phyloP scores from a whole-genome alignment of 2,113 vertebrate genomes.

The Anseranas semipalmata region DNA sequence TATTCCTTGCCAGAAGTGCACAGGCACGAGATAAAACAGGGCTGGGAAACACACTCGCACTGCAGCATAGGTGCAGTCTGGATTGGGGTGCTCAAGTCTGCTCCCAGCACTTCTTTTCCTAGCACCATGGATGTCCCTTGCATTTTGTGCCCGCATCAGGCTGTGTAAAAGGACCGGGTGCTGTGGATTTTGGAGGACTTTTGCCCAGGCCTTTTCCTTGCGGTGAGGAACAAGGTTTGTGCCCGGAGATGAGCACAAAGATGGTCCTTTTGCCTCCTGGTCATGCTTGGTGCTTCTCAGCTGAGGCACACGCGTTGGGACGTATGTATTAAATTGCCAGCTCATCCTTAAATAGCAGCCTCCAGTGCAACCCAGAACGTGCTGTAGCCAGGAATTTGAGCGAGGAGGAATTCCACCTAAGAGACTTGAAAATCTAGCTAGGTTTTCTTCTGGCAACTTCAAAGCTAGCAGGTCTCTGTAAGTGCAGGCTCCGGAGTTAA shows the following conservation, averaged over 20 bases:
- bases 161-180: background rate
- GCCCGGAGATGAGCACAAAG: background rate
- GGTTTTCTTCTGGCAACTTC: slow-evolving; percentile 22
- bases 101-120: background rate
- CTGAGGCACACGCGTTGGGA: background rate
- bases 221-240: background rate
- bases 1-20: too few relatives aligned
- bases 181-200: background rate
- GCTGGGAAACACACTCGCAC: accelerated
- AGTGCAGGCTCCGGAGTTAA: background rate
- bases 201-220: background rate
- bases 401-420: slow-evolving; percentile 40
- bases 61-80: background rate
- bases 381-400: slow-evolving; percentile 14
- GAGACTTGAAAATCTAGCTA: slow-evolving; percentile 26
- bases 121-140: accelerated
- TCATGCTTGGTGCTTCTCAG: background rate
- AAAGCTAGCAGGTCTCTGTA: background rate
- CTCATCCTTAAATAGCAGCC: slow-evolving; percentile 43
- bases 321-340: background rate
- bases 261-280: background rate
- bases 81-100: background rate
- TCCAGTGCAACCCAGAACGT: background rate
- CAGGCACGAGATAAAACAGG: background rate
- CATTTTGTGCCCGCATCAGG: background rate